Conservation (phyloP, 92 coral and sea anemone genomes). For the Heliopora coerulea region DNA sequence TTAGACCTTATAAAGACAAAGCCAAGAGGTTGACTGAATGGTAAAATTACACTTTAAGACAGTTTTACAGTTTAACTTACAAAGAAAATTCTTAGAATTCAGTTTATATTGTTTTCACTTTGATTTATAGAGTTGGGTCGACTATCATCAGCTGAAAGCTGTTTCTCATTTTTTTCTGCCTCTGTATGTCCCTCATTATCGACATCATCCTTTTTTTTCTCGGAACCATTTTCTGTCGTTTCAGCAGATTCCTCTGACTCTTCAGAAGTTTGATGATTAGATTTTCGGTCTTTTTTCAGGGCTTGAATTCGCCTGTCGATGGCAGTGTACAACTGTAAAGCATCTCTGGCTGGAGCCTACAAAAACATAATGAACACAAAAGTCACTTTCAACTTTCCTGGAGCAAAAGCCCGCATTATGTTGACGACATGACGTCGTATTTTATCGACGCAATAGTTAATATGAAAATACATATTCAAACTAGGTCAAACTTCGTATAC, state of each 20-base stretch:
- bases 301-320: slow-evolving; percentile 94
- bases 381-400: too few species aligned
- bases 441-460: too few species aligned
- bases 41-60: not conserved
- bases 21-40: too few species aligned
- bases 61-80: not conserved
- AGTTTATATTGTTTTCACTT: not conserved
- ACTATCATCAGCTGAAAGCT: slow-evolving; percentile 52
- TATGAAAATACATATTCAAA: too few species aligned
- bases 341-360: slow-evolving; percentile 95
- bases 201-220: not conserved
- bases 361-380: too few species aligned
- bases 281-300: slow-evolving; percentile 61
- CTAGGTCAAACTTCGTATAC: too few species aligned
- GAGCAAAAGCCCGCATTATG: too few species aligned
- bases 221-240: not conserved
- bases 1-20: too few species aligned
- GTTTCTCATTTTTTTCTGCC: slow-evolving; percentile 54
- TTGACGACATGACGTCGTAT: too few species aligned
- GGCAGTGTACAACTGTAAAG: slow-evolving; percentile 86
- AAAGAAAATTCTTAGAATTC: slow-evolving; percentile 22
- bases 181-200: not conserved
- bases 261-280: slow-evolving; percentile 35
- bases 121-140: not conserved
- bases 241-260: slow-evolving; percentile 50